Conservation (phyloP, 1,140 invertebrate species). For the Bicyclus anynana region DNA sequence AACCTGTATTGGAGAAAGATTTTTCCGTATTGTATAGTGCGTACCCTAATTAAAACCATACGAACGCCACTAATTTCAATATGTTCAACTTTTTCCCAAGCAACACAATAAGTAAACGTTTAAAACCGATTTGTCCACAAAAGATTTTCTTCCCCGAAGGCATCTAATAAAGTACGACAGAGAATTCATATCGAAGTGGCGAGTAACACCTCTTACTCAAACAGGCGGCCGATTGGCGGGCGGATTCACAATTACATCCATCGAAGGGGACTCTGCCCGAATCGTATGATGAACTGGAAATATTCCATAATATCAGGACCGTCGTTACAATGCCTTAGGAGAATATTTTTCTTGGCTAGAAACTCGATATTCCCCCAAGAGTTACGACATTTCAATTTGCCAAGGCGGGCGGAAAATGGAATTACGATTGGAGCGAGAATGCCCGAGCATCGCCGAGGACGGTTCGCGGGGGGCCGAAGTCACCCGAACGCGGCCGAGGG, state of each 20-base stretch:
- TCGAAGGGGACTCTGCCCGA: slow-evolving; percentile 50
- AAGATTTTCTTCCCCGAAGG: no score
- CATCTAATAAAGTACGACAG: no score
- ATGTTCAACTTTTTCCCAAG: no score
- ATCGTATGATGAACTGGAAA: slow-evolving; percentile 68
- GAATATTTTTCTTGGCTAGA: slow-evolving; percentile 75
- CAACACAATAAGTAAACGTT: no score
- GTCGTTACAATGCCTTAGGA: slow-evolving; percentile 69
- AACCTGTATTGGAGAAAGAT: no score
- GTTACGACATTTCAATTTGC: slow-evolving; percentile 79
- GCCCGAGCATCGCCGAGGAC: slow-evolving; percentile 55
- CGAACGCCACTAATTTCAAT: no score
- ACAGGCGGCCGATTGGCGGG: slow-evolving; percentile 44
- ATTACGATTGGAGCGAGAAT: slow-evolving; percentile 76
- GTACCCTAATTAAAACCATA: no score
- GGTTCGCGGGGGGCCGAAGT: slow-evolving; percentile 38
- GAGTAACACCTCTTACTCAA: slow-evolving; percentile 28
- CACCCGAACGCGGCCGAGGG: slow-evolving; percentile 47
- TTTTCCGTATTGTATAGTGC: no score
- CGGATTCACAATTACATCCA: slow-evolving; percentile 57
- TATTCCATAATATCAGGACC: slow-evolving; percentile 70
- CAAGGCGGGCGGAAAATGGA: slow-evolving; percentile 78
- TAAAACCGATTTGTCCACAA: no score
- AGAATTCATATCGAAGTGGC: not conserved
- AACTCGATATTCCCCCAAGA: slow-evolving; percentile 77